Conservation (phyloP, 1,140 invertebrate species). For the Halictus rubicundus region DNA sequence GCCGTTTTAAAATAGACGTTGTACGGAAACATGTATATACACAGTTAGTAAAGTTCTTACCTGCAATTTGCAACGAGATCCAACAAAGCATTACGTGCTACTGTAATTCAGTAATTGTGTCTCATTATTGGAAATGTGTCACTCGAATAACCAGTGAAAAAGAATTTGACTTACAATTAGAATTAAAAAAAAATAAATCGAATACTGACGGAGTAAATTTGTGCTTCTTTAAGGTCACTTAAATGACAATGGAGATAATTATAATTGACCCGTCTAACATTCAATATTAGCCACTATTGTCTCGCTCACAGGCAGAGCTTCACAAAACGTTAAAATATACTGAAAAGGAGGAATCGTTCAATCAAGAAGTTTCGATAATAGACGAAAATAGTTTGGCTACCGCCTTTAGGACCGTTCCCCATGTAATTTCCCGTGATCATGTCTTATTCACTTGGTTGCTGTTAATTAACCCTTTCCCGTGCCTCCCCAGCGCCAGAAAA, state of each 20-base stretch:
- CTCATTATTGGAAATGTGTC: not conserved
- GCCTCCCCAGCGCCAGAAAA: constrained; percentile 43
- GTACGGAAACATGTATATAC: not conserved
- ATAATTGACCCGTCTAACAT: constrained; percentile 21
- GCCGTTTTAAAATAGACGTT: not conserved
- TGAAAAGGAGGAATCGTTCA: constrained; percentile 17
- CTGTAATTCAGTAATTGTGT: not conserved
- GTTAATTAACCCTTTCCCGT: constrained; percentile 68
- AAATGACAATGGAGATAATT: not conserved
- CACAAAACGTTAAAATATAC: constrained; percentile 13
- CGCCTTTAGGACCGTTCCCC: constrained; percentile 43
- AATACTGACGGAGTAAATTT: not conserved
- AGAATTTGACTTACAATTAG: no score
- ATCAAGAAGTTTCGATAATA: constrained; percentile 50
- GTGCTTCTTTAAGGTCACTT: not conserved
- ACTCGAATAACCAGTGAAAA: not conserved
- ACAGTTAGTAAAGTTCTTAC: not conserved
- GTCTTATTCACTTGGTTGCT: constrained; percentile 71
- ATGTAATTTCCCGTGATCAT: constrained; percentile 74
- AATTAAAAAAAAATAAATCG: no score
- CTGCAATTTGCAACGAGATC: not conserved
- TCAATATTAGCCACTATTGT: constrained; percentile 8
- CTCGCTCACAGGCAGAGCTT: not conserved
- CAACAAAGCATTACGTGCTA: not conserved
- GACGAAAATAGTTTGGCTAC: constrained; percentile 71